phyloP scores from a whole-genome alignment of 2,797 vertebrate genomes.

The Cuniculus paca region DNA sequence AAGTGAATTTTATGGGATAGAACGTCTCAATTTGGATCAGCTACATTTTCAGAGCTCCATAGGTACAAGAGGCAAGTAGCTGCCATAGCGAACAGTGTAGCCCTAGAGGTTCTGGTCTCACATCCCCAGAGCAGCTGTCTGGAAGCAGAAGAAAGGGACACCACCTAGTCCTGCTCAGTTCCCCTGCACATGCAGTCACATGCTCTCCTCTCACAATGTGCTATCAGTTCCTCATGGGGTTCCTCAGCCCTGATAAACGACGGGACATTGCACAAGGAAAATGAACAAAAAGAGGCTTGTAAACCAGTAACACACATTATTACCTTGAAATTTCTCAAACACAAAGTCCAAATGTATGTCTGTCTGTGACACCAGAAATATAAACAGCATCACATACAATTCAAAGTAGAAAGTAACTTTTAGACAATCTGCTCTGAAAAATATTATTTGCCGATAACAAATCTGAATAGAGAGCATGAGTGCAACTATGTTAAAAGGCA shows the following conservation, averaged over 20 bases:
- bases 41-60: neutral
- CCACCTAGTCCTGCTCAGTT: no score
- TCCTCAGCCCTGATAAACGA: neutral
- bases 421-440: slow-evolving; percentile 34
- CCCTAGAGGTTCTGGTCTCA: neutral
- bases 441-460: slow-evolving; percentile 22
- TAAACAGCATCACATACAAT: neutral
- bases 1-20: neutral
- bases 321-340: slow-evolving; percentile 18
- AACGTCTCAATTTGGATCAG: neutral
- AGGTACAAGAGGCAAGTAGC: neutral
- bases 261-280: slow-evolving; percentile 3
- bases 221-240: neutral
- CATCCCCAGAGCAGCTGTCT: neutral
- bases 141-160: neutral
- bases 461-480: neutral
- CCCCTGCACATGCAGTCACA: fast-evolving
- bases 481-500: slow-evolving; percentile 16
- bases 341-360: slow-evolving; percentile 44
- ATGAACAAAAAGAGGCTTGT: neutral
- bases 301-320: neutral
- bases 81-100: fast-evolving
- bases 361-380: slow-evolving; percentile 16
- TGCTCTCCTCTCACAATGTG: neutral
- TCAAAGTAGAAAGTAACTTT: slow-evolving; percentile 58